Percentiles rank a stretch among this genome's conserved stretches.
phyloP scores from a whole-genome alignment of 2,113 vertebrate genomes.

The Pangasianodon hypophthalmus region DNA sequence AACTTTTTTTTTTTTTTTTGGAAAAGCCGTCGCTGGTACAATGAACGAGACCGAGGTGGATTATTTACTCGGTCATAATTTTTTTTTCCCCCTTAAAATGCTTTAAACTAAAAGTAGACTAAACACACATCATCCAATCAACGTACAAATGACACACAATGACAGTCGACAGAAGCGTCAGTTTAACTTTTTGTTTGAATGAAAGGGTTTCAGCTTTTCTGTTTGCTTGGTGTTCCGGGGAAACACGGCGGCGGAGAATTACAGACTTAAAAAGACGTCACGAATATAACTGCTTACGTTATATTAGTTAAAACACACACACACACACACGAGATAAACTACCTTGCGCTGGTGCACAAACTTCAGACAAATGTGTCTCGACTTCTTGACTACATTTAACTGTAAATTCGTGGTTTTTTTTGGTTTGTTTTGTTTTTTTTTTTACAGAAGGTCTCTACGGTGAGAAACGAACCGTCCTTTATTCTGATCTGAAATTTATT shows the following conservation, averaged over 20 bases:
- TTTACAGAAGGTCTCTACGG: not conserved
- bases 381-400: not conserved
- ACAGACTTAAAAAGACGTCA: not conserved
- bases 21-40: not conserved
- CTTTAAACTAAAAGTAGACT: not conserved
- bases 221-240: not conserved
- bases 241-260: not conserved
- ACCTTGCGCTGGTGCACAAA: not conserved
- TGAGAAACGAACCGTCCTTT: not conserved
- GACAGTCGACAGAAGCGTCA: not conserved
- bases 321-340: not conserved
- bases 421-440: not conserved
- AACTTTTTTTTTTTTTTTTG: too few relatives aligned
- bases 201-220: not conserved
- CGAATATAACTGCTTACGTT: not conserved
- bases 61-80: not conserved
- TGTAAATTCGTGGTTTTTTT: not conserved
- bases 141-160: not conserved
- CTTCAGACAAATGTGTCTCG: not conserved
- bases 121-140: not conserved
- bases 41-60: not conserved
- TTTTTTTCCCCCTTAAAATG: not conserved
- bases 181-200: not conserved
- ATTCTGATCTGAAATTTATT: not conserved
- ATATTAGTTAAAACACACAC: not conserved